phyloP scores from a whole-genome alignment of 2,888 invertebrate genomes.

The Eulithis prunata region DNA sequence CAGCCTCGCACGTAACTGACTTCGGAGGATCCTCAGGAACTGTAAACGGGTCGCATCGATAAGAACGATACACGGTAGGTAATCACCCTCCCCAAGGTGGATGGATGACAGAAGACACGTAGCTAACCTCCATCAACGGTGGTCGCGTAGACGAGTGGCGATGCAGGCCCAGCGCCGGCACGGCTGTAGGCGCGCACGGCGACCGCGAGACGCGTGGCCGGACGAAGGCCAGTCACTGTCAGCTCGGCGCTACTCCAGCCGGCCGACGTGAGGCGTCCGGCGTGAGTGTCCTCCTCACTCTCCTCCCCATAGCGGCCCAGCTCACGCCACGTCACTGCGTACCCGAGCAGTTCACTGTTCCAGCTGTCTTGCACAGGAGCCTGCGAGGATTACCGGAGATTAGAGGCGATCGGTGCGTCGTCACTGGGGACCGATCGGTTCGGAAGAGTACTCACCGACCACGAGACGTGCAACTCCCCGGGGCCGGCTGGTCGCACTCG shows the following conservation, averaged over 20 bases:
- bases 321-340: conserved; percentile 86
- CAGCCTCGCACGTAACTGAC: conserved; percentile 87
- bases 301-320: conserved; percentile 46
- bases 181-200: conserved; percentile 92
- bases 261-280: conserved; percentile 72
- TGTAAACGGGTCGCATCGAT: conserved; percentile 47
- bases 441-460: conserved; percentile 85
- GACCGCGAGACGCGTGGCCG: conserved; percentile 91
- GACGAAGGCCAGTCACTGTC: conserved; percentile 86
- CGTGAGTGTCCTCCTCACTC: conserved; percentile 53
- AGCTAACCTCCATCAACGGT: conserved; percentile 90
- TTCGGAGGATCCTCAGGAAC: conserved; percentile 89
- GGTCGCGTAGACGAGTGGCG: conserved; percentile 87
- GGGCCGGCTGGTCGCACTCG: conserved; percentile 86
- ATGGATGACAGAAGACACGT: not conserved
- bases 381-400: conserved; percentile 54
- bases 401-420: not conserved
- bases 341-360: conserved; percentile 90
- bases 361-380: conserved; percentile 87
- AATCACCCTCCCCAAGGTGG: too few species aligned
- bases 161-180: conserved; percentile 91
- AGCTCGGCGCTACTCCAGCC: conserved; percentile 87
- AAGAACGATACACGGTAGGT: not conserved
- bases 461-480: conserved; percentile 87
- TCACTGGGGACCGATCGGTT: not conserved